Conservation (phyloP, 1,140 invertebrate species). For the Drosophila tani region DNA sequence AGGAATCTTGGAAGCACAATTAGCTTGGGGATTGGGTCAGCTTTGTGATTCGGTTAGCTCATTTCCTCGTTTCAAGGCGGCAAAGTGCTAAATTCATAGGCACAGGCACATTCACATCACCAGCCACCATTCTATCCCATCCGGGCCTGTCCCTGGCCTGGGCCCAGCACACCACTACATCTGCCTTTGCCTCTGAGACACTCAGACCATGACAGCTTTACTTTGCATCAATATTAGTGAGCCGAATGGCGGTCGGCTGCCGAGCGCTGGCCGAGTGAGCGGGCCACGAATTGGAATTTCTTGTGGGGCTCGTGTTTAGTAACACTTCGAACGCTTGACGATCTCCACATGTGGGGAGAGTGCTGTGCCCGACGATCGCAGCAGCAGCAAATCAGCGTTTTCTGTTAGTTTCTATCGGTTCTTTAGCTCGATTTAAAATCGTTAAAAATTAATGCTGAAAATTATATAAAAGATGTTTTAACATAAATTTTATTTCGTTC, state of each 20-base stretch:
- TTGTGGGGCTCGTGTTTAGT: constrained; percentile 80
- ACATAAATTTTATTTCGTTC: constrained; percentile 58
- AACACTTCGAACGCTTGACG: constrained; percentile 85
- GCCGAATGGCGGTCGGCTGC: constrained; percentile 35
- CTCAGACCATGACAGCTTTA: neutral
- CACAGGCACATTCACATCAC: constrained; percentile 32
- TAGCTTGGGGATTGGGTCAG: constrained; percentile 32
- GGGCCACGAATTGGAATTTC: constrained; percentile 69
- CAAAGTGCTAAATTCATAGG: constrained; percentile 73
- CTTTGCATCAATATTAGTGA: constrained; percentile 26
- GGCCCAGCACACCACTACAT: constrained; percentile 1
- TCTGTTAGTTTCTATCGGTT: constrained; percentile 63
- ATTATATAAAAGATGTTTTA: neutral
- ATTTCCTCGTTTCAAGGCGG: constrained; percentile 83
- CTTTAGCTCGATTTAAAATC: neutral
- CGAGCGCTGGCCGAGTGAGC: constrained; percentile 20
- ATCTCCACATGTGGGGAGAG: constrained; percentile 85
- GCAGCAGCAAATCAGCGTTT: constrained; percentile 72
- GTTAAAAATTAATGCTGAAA: neutral
- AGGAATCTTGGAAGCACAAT: constrained; percentile 27
- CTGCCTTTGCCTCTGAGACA: constrained; percentile 4
- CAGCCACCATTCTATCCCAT: constrained; percentile 4
- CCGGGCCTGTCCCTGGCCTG: constrained; percentile 28
- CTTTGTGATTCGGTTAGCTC: constrained; percentile 59
- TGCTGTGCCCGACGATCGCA: constrained; percentile 82